Conservation (phyloP, 2,888 invertebrate species). For the Agrotis ipsilon region DNA sequence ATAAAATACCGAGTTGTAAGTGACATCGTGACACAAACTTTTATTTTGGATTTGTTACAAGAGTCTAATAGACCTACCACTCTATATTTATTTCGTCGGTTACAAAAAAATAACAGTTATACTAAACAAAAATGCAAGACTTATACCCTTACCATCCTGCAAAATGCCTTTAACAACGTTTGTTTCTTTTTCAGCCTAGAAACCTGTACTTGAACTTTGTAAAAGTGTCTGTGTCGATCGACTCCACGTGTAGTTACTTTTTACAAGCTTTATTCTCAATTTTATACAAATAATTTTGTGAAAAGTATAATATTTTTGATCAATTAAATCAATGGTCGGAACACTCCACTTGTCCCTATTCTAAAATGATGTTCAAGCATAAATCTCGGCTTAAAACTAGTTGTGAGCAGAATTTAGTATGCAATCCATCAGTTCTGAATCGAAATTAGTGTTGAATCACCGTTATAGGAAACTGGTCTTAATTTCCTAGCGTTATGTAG, state of each 20-base stretch:
- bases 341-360: neutral
- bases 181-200: too few relatives aligned
- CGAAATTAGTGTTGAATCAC: slow-evolving; percentile 6
- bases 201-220: too few relatives aligned
- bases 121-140: too few relatives aligned
- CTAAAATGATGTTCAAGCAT: slow-evolving; percentile 6
- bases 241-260: too few relatives aligned
- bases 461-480: neutral
- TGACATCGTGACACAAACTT: neutral
- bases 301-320: neutral
- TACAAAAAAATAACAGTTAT: neutral
- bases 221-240: too few relatives aligned
- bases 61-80: neutral
- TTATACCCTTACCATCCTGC: too few relatives aligned
- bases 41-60: neutral
- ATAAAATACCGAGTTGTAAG: too few relatives aligned
- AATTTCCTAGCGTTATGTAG: neutral
- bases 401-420: slow-evolving; percentile 2
- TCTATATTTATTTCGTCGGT: neutral
- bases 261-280: too few relatives aligned
- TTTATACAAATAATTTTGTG: too few relatives aligned
- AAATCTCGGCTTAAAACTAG: slow-evolving; percentile 1
- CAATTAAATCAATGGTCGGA: neutral
- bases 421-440: neutral
- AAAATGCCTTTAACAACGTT: too few relatives aligned